phyloP scores from a whole-genome alignment of 2,888 invertebrate species.

The Diogma glabrata region DNA sequence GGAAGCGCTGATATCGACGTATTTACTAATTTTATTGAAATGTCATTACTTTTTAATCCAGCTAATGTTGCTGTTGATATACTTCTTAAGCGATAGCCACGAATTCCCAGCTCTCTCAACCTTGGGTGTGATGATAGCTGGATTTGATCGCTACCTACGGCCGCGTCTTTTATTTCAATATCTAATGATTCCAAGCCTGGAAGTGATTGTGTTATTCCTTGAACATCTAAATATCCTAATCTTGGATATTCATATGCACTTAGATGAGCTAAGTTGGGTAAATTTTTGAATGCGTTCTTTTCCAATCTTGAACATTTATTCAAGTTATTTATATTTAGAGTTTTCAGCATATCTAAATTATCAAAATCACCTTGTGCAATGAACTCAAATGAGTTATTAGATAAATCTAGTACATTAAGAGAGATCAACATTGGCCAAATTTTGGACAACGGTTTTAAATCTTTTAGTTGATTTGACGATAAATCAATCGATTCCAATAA shows the following conservation, averaged over 20 bases:
- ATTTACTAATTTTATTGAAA: constrained; percentile 64
- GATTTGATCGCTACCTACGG: constrained; percentile 69
- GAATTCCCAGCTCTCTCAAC: constrained; percentile 57
- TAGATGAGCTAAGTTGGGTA: constrained; percentile 57
- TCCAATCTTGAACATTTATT: constrained; percentile 64
- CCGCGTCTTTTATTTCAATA: constrained; percentile 76
- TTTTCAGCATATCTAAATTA: constrained; percentile 51
- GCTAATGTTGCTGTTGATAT: constrained; percentile 75
- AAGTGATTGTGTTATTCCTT: constrained; percentile 66
- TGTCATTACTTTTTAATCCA: constrained; percentile 59
- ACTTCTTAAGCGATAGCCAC: constrained; percentile 61
- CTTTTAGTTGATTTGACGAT: constrained; percentile 54
- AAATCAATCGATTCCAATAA: constrained; percentile 66
- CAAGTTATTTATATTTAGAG: constrained; percentile 55
- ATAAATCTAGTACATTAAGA: constrained; percentile 64
- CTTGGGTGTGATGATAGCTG: constrained; percentile 69
- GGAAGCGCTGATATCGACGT: constrained; percentile 69
- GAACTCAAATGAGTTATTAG: constrained; percentile 67
- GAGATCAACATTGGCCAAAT: constrained; percentile 60
- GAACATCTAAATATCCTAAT: constrained; percentile 74
- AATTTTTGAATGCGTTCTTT: constrained; percentile 62
- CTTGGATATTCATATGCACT: constrained; percentile 65
- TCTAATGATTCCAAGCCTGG: constrained; percentile 64
- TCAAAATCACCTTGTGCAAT: constrained; percentile 69
- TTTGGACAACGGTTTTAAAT: constrained; percentile 48